Evolutionary conservation across 2,888 invertebrate species (phyloP).

Genomic region (Rotaria macrura): DNA sequence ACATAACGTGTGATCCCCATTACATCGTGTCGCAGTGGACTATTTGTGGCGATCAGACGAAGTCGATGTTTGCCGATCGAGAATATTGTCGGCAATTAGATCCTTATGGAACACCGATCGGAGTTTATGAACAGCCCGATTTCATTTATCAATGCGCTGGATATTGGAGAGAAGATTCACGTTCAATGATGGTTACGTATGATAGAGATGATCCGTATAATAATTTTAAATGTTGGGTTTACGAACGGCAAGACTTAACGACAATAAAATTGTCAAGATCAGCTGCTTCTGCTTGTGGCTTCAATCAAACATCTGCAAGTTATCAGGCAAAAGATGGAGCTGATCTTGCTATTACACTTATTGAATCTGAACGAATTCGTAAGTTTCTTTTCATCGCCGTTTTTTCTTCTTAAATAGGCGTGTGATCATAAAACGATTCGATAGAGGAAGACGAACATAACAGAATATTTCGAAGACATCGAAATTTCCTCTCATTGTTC

Average conservation of each 20-base stretch:
- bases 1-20: constrained; percentile 32
- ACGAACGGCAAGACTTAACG: constrained; percentile 84
- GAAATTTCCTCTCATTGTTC: no score
- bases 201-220: constrained; percentile 90
- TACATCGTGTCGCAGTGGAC: constrained; percentile 34
- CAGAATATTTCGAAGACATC: no score
- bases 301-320: constrained; percentile 77
- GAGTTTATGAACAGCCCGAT: constrained; percentile 43
- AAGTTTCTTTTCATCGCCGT: background rate
- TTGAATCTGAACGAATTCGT: constrained; percentile 64
- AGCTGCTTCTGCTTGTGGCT: constrained; percentile 77
- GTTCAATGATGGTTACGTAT: constrained; percentile 85
- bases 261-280: constrained; percentile 72
- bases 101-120: constrained; percentile 76
- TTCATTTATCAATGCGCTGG: constrained; percentile 75
- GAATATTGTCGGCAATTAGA: constrained; percentile 92
- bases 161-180: constrained; percentile 91
- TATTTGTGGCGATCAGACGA: constrained; percentile 78
- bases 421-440: no score
- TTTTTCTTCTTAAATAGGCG: no score
- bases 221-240: constrained; percentile 84
- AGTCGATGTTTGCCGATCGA: constrained; percentile 82
- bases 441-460: no score
- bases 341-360: constrained; percentile 71
- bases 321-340: constrained; percentile 79